phyloP scores from a whole-genome alignment of 1,140 invertebrate genomes.

The Chlorops oryzae region DNA sequence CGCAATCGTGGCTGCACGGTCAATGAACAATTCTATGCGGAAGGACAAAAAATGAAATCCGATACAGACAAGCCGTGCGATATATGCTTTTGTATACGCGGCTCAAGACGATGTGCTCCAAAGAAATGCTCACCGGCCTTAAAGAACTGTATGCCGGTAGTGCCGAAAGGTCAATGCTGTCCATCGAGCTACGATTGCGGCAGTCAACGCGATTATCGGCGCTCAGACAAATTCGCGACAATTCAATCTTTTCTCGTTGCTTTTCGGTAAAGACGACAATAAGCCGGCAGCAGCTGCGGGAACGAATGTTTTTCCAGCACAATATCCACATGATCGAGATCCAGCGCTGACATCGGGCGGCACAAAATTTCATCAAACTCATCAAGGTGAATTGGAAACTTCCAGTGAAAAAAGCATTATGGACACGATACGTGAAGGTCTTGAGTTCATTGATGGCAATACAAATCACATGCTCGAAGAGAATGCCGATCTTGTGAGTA shows the following conservation, averaged over 20 bases:
- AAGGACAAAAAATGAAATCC: slow-evolving; percentile 68
- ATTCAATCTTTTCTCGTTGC: slow-evolving; percentile 42
- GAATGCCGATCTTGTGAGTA: slow-evolving; percentile 27
- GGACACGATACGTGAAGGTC: slow-evolving; percentile 38
- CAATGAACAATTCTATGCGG: slow-evolving; percentile 56
- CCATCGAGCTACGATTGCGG: slow-evolving; percentile 76
- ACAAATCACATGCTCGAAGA: slow-evolving; percentile 39
- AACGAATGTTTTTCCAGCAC: slow-evolving; percentile 26
- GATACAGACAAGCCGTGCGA: slow-evolving; percentile 59
- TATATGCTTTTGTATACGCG: slow-evolving; percentile 76
- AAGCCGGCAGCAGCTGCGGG: slow-evolving; percentile 14
- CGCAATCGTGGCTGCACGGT: slow-evolving; percentile 56
- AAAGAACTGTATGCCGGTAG: slow-evolving; percentile 68
- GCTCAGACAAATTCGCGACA: slow-evolving; percentile 29
- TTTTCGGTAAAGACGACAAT: slow-evolving; percentile 42
- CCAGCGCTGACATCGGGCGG: slow-evolving; percentile 18
- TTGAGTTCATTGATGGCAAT: slow-evolving; percentile 44
- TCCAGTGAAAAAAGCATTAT: slow-evolving; percentile 42
- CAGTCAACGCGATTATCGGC: slow-evolving; percentile 40
- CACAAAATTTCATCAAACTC: background rate
- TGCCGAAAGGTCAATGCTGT: slow-evolving; percentile 72
- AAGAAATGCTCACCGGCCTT: slow-evolving; percentile 68
- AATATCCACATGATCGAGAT: slow-evolving; percentile 37
- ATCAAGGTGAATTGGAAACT: slow-evolving; percentile 16
- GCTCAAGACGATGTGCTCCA: slow-evolving; percentile 65